Base-by-base conservation (phyloP, 2,888 invertebrate genomes). In the Plutella xylostella region DNA sequence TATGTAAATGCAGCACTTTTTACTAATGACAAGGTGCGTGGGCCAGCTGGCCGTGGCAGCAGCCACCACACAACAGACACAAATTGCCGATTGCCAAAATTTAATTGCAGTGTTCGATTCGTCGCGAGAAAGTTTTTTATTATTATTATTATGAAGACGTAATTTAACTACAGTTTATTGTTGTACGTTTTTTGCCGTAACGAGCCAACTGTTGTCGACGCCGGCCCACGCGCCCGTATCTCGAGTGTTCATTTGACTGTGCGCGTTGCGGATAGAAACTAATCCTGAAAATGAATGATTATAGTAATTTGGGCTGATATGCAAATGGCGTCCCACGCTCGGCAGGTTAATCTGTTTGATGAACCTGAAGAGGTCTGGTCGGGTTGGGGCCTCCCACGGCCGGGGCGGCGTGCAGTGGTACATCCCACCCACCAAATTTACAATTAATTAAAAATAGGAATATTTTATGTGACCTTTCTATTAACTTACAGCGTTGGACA, bases 1-100 rank as follows among this genome's bases (percentile, higher is more conserved):
- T 67, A 74, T 67, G 67, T 65, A 72, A 77, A 72, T 70, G 62
- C 52, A 60, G 59, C 63, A 70, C 65, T 72, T 77, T 77, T 74
- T 72, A 72, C 55, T 70, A 69, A 76, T 73, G 63, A 71, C 63
- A 71, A 68, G 67, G 68, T 71, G 68, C 65, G 59, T 54, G 72
- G 63, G 69, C 59, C 80, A 82, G 77, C 65, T 80, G 82, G 68
- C 50, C 55, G 51, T n/a, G n/a, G 28, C 42, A 12, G 12, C 9
- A 2, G 18, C 7, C 18, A 15, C 68, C 74, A 71, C 64, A 58
- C 58, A 54, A 44, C 50, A 57, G 52, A 59, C 61, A 58, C 57
- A 64, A 72, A 72, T 72, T 69, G 62, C 58, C 54, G 54, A 68
- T 72, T 67, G 68, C 67, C 68, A 21, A 39, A 39, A 25, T 20